Conservation (phyloP, 2,888 invertebrate genomes). For the Sisyra nigra region DNA sequence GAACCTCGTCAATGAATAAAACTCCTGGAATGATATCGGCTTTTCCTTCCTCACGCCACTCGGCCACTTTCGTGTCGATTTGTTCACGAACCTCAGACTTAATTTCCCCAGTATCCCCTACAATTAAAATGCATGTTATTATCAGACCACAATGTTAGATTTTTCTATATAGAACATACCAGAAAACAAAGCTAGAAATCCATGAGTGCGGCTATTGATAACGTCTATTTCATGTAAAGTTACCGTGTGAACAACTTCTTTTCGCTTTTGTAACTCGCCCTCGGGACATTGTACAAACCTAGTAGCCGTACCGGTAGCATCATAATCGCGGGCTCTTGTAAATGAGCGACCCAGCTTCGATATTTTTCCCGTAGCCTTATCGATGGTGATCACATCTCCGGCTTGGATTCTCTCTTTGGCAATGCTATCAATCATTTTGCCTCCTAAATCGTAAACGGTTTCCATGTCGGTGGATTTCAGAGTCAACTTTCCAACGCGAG, state of each 20-base stretch:
- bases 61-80: constrained; percentile 92
- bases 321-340: constrained; percentile 91
- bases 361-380: constrained; percentile 94
- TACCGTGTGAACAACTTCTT: constrained; percentile 95
- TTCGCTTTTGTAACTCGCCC: constrained; percentile 94
- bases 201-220: constrained; percentile 95
- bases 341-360: constrained; percentile 86
- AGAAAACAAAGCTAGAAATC: constrained; percentile 92
- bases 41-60: constrained; percentile 99
- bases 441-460: constrained; percentile 95
- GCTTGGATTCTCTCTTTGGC: constrained; percentile 92
- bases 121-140: constrained; percentile 9
- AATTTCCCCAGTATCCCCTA: constrained; percentile 97
- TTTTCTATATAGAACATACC: constrained; percentile 30
- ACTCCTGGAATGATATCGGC: constrained; percentile 98
- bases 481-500: constrained; percentile 83
- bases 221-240: constrained; percentile 99
- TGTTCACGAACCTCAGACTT: constrained; percentile 95
- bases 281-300: constrained; percentile 97
- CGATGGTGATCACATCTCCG: constrained; percentile 95
- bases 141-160: constrained; percentile 1
- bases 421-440: constrained; percentile 94
- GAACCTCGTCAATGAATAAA: constrained; percentile 91
- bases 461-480: constrained; percentile 99
- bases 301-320: constrained; percentile 81